These are phyloP conservation scores for Epicauta chinensis DNA, from an alignment of 1,140 invertebrate genomes.

Conservation along the genomic window DNA sequence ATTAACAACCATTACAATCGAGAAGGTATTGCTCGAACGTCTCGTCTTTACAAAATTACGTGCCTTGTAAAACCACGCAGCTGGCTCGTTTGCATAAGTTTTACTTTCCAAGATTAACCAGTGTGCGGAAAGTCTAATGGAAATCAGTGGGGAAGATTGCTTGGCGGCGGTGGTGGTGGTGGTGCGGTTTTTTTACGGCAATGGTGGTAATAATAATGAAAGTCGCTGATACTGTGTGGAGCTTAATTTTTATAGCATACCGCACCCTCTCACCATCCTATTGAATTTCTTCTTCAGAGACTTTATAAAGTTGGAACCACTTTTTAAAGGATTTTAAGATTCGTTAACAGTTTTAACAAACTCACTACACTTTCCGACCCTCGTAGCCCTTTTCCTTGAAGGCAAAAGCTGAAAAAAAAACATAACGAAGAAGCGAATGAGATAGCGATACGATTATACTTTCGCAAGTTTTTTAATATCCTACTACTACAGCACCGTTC, in stretches of 20 bases:
- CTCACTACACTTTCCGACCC: constrained; percentile 30
- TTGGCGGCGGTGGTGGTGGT: not conserved
- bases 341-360: constrained; percentile 42
- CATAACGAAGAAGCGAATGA: constrained; percentile 6
- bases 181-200: constrained; percentile 28
- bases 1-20: too few relatives aligned
- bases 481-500: constrained; percentile 24
- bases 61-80: constrained; percentile 39
- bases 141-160: constrained; percentile 19
- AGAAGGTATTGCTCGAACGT: too few relatives aligned
- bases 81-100: constrained; percentile 40
- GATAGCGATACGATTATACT: constrained; percentile 31
- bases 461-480: constrained; percentile 38
- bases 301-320: constrained; percentile 34
- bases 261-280: constrained; percentile 15
- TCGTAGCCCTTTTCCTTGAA: constrained; percentile 16
- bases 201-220: constrained; percentile 27
- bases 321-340: constrained; percentile 41
- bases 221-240: constrained; percentile 29
- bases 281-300: constrained; percentile 23
- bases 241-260: constrained; percentile 38
- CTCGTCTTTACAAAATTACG: constrained; percentile 31
- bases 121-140: constrained; percentile 37
- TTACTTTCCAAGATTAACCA: constrained; percentile 41
- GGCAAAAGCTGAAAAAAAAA: too few relatives aligned